Base-by-base conservation (phyloP, 2,797 vertebrate genomes). In the Erithacus rubecula region DNA sequence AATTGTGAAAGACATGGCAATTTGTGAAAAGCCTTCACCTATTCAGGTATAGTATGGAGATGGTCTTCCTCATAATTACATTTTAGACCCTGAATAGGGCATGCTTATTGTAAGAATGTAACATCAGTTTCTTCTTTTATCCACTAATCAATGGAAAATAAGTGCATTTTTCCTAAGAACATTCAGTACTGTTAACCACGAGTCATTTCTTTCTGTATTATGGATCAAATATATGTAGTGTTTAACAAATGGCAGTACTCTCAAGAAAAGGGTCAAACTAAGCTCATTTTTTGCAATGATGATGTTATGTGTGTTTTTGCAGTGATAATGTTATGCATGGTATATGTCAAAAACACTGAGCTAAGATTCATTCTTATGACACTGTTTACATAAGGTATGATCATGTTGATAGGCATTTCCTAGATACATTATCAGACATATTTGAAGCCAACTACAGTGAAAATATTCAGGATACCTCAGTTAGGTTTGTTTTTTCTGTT, bases 11-110 rank as follows among this genome's bases (percentile, higher is more conserved):
- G 26, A 46, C 17, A 3, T 82, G 79, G 9, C 12, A n/a, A 4
- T 79, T 39, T 8, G 6, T 41, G 47, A 18, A 83, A 79, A 52
- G 22, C 22, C n/a, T 80, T 59, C 78, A 43, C 23, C 36, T 69
- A 4, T 11, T 92, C 10, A 9, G 97, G 97, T 98, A 96, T 2
- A 44, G 51, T 94, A 81, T 91, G 64, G 47, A 41, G 80, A 72
- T 58, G 2, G 7, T 87, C 43, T 87, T 91, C 34, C 34, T 71
- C 12, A 6, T 43, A 37, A n/a, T 64, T 87, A 23, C 19, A 21
- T 94, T 89, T 84, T 69, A 71, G 44, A 65, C 12, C 15, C 23
- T 19, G 36, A 81, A 44, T 3, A 75, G 37, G 41, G 19, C 11
- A 81, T 78, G 24, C 34, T 43, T 86, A 36, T 69, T 88, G 29